phyloP scores from a whole-genome alignment of 2,797 vertebrate species.

The Masticophis lateralis region DNA sequence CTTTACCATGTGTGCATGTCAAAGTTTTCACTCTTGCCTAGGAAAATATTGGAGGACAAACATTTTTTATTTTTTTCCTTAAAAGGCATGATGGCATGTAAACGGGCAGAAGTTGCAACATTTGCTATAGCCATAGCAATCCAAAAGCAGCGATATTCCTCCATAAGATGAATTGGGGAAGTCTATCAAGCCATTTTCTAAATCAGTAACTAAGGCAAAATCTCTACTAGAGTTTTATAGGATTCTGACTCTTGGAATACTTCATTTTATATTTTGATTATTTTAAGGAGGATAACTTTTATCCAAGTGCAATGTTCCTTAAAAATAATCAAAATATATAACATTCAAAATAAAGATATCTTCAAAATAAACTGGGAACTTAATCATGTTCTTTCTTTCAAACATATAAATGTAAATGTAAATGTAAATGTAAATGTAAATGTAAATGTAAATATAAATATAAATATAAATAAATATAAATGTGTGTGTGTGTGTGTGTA shows the following conservation, averaged over 20 bases:
- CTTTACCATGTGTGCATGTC: background rate
- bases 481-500: too few relatives aligned
- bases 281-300: background rate
- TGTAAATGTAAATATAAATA: too few relatives aligned
- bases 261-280: background rate
- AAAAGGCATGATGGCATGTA: background rate
- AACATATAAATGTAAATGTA: too few relatives aligned
- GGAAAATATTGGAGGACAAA: background rate
- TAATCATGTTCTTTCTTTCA: too few relatives aligned
- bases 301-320: background rate
- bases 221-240: background rate
- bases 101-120: background rate
- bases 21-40: background rate
- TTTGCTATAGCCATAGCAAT: background rate
- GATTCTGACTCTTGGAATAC: background rate
- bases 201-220: background rate
- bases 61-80: background rate
- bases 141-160: background rate
- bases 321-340: background rate
- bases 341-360: background rate
- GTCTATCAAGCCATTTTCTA: background rate
- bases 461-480: too few relatives aligned
- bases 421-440: too few relatives aligned
- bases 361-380: too few relatives aligned
- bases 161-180: background rate